A percentile compares a stretch with the other conserved stretches of the same genome.
phyloP scores from a whole-genome alignment of 1,140 invertebrate species.

The Aporrectodea caliginosa region DNA sequence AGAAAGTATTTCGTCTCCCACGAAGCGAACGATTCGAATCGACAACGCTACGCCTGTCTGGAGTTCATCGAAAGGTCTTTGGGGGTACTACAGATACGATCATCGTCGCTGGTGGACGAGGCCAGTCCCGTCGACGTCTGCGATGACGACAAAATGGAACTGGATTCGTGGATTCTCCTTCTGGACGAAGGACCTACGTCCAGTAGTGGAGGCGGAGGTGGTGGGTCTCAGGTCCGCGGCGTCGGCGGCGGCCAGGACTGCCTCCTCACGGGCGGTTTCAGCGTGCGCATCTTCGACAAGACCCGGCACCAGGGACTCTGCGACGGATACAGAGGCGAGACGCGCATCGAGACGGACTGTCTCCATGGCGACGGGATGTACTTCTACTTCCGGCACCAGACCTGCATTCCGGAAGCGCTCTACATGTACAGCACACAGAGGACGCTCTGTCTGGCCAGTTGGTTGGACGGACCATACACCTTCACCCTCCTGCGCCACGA shows the following conservation, averaged over 20 bases:
- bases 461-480: slow-evolving; percentile 21
- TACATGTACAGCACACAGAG: slow-evolving; percentile 24
- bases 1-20: not conserved
- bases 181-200: slow-evolving; percentile 15
- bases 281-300: slow-evolving; percentile 25
- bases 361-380: slow-evolving; percentile 19
- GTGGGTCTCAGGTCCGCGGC: not conserved
- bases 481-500: slow-evolving; percentile 26
- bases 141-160: slow-evolving; percentile 8
- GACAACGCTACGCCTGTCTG: not conserved
- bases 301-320: slow-evolving; percentile 11
- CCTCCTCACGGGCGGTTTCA: slow-evolving; percentile 25
- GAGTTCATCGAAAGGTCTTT: not conserved
- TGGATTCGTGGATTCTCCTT: slow-evolving; percentile 23
- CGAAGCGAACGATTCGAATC: not conserved
- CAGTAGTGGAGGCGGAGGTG: too few relatives aligned
- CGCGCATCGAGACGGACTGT: slow-evolving; percentile 31
- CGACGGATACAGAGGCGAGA: slow-evolving; percentile 27
- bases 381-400: slow-evolving; percentile 31
- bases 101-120: not conserved
- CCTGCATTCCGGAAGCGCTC: slow-evolving; percentile 28
- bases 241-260: not conserved
- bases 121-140: not conserved
- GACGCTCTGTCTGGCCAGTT: slow-evolving; percentile 28
- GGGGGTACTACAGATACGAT: slow-evolving; percentile 11